phyloP scores from a whole-genome alignment of 2,888 invertebrate genomes.

The Orgyia antiqua region DNA sequence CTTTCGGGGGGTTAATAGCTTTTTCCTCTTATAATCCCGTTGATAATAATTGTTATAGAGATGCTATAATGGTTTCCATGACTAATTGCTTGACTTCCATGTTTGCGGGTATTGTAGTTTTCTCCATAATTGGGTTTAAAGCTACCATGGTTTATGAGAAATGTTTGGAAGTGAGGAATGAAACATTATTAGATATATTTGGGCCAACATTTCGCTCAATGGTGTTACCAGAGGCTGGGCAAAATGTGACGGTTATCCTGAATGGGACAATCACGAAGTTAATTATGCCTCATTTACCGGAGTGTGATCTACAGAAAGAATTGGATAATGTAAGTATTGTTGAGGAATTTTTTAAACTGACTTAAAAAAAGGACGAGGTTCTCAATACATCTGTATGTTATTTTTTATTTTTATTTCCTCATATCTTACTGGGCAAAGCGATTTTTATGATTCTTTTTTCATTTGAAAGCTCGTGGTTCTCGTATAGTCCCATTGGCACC shows the following conservation, averaged over 20 bases:
- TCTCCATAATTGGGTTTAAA: slow-evolving; percentile 96
- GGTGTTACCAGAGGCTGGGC: slow-evolving; percentile 77
- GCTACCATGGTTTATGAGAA: slow-evolving; percentile 90
- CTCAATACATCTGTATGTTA: too few relatives aligned
- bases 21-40: slow-evolving; percentile 98
- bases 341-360: too few relatives aligned
- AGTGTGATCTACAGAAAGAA: slow-evolving; percentile 91
- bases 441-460: too few relatives aligned
- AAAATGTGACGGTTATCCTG: slow-evolving; percentile 66
- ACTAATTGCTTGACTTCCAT: slow-evolving; percentile 97
- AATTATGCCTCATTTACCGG: slow-evolving; percentile 82
- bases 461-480: too few relatives aligned
- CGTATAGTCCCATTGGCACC: too few relatives aligned
- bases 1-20: slow-evolving; percentile 97
- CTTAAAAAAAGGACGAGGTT: too few relatives aligned
- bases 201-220: slow-evolving; percentile 67
- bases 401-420: too few relatives aligned
- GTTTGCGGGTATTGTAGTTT: slow-evolving; percentile 97
- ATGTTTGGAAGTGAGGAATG: slow-evolving; percentile 81
- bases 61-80: slow-evolving; percentile 93
- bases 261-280: slow-evolving; percentile 78
- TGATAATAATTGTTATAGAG: slow-evolving; percentile 96
- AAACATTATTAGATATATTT: slow-evolving; percentile 77
- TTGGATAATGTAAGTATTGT: slow-evolving; percentile 87
- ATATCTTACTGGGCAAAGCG: too few relatives aligned